Evolutionary conservation across 1,140 invertebrate species (phyloP), one percentile per base, ranked within the genome.

Genomic region (Lordiphosa stackelbergi): DNA sequence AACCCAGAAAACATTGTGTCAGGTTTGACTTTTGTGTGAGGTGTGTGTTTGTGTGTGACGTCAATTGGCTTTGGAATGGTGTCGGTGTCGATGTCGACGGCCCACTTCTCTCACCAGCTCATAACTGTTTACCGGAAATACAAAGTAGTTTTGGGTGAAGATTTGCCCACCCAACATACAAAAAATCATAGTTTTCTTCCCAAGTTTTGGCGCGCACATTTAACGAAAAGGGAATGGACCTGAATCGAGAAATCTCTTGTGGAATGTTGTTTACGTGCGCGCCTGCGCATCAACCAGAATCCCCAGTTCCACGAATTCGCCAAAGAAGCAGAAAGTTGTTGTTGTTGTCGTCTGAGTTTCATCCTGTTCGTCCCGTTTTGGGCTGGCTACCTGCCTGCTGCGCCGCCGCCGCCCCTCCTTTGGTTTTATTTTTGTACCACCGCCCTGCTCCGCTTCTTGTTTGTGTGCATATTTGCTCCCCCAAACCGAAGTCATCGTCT

Each of bases 251-350:
- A 72, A 83, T 84, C 55, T 65, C 38, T 47, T 54, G 34, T 69
- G 78, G 77, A 83, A 83, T 83, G 77, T 83, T 84, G 77, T 83
- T 83, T 84, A 83, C 78, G 78, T 83, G 77, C 78, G 58, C 77
- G 77, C 77, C 65, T 81, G 77, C 77, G 77, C 77, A 77, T 77
- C 64, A 52, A 66, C 19, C 60, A 57, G 66, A 69, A 51, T 68
- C 58, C 64, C 64, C 36, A 68, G 69, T 81, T 81, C 77, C 65
- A 73, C 71, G 77, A 84, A 83, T 70, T 72, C 31, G 22, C 56
- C 45, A 60, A 64, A 71, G 36, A 56, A 22, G 9, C 43, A 64
- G 53, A 47, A 49, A 31, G 36, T 31, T 24, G 38, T 57, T 49
- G 38, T 57, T 49, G 69, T 69, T 55, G 65, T 69, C 53, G 72